Evolutionary conservation across 2,113 vertebrate species (phyloP), one percentile per base, ranked within the genome.

Genomic region (Zosterops pallidus): DNA sequence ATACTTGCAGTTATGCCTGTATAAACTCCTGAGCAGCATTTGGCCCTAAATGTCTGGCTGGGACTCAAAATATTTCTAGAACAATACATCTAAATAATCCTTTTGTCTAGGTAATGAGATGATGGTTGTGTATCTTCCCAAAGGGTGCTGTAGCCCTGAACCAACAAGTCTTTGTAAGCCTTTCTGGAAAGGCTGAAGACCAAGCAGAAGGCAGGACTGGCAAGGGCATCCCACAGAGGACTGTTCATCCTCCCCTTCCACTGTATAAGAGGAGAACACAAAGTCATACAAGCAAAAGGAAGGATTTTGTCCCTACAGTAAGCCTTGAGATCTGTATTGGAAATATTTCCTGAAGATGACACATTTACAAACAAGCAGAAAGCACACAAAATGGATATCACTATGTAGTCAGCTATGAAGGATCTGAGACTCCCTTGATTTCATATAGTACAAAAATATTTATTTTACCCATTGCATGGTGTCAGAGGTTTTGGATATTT

Each of bases 401-500:
- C 44, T 72, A 41, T 2, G 2, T 41, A 49, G 31, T 50, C 52
- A 87, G 44, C 29, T 86, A 41, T 4, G 7, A 84, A 71, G 42
- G 47, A 64, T 33, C 53, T 62, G 57, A 41, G 31, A 76, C 28
- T 56, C 41, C 24, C 37, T 85, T 64, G 41, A 56, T 89, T 81
- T 78, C 41, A 24, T 21, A n/a, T 78, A 60, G n/a, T 76, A 84
- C 22, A 82, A 49, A 94, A 92, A 63, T 60, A 52, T 65, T 96
- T 80, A 78, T 50, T 91, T 94, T 72, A 84, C 62, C 60, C 53
- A 76, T 79, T 69, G 88, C n/a, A 84, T 57, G 29, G 50, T 95
- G 69, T 68, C 89, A 80, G 74, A 80, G 29, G 35, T 86, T 95
- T 91, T 86, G 46, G 67, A 26, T 92, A 91, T 75, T 59, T 83